Evolutionary conservation across 2,888 invertebrate species (phyloP).

Genomic region (Drosophila testacea): DNA sequence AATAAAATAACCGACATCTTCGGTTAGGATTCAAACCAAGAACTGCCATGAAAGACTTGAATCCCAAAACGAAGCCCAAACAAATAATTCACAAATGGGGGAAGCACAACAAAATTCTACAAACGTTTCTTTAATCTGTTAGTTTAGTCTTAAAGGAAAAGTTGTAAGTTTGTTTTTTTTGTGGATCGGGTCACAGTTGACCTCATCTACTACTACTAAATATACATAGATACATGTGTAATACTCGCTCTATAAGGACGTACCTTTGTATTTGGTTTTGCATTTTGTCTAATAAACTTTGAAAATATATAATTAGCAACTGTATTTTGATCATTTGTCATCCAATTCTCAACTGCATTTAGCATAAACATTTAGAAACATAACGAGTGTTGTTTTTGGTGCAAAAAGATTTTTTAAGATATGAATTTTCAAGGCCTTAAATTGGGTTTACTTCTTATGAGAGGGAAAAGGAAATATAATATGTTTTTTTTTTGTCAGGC

Average conservation of each 20-base stretch:
- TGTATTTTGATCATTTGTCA: neutral
- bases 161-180: conserved; percentile 20
- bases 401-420: conserved; percentile 11
- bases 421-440: conserved; percentile 20
- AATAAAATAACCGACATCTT: conserved; percentile 69
- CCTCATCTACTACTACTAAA: conserved; percentile 44
- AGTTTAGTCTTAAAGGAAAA: conserved; percentile 61
- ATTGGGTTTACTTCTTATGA: conserved; percentile 3
- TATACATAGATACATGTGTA: conserved; percentile 35
- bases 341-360: conserved; percentile 18
- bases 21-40: conserved; percentile 46
- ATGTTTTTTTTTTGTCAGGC: conserved; percentile 52
- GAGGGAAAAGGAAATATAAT: conserved; percentile 13
- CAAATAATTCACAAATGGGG: conserved; percentile 8
- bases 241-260: conserved; percentile 61
- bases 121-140: conserved; percentile 65
- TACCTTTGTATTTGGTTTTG: conserved; percentile 49
- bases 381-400: conserved; percentile 22
- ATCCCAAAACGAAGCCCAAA: conserved; percentile 8
- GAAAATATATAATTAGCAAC: conserved; percentile 56
- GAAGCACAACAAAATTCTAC: conserved; percentile 46
- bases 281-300: conserved; percentile 66
- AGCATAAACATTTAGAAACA: conserved; percentile 38
- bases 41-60: conserved; percentile 60
- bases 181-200: conserved; percentile 29